Percentiles rank a stretch among this genome's conserved stretches.
phyloP scores from a whole-genome alignment of 2,113 vertebrate species.

The Panurus biarmicus region DNA sequence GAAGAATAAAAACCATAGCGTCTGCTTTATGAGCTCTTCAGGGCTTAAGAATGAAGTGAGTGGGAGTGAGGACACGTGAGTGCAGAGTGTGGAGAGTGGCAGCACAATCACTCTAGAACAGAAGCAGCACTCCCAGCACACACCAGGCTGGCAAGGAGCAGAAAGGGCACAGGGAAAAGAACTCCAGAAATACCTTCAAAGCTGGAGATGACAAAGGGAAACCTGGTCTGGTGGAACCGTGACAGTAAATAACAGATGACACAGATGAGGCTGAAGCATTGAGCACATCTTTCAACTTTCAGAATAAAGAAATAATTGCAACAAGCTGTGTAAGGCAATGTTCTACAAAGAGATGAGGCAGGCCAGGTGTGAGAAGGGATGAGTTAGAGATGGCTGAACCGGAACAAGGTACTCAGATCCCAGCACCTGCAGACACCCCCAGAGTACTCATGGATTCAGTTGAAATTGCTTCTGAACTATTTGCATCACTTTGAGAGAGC shows the following conservation, averaged over 20 bases:
- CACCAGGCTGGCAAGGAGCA: neutral
- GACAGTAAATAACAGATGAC: neutral
- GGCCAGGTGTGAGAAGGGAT: neutral
- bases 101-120: neutral
- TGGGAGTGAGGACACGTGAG: neutral
- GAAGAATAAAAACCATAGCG: neutral
- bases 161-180: neutral
- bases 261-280: neutral
- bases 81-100: rapidly evolving
- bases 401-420: neutral
- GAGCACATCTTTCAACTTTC: neutral
- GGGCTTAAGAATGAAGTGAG: neutral
- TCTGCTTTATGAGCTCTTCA: neutral
- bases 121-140: neutral
- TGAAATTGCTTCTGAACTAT: neutral
- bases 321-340: neutral
- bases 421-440: neutral
- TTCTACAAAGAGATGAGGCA: neutral
- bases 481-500: neutral
- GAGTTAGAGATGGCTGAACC: neutral
- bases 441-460: neutral
- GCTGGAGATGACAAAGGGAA: conserved; percentile 6
- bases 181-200: conserved; percentile 48
- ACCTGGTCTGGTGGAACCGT: neutral
- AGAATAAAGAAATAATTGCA: neutral